Percentiles rank a stretch among this genome's conserved stretches.
phyloP scores from a whole-genome alignment of 1,140 invertebrate species.

The Teleopsis dalmanni region DNA sequence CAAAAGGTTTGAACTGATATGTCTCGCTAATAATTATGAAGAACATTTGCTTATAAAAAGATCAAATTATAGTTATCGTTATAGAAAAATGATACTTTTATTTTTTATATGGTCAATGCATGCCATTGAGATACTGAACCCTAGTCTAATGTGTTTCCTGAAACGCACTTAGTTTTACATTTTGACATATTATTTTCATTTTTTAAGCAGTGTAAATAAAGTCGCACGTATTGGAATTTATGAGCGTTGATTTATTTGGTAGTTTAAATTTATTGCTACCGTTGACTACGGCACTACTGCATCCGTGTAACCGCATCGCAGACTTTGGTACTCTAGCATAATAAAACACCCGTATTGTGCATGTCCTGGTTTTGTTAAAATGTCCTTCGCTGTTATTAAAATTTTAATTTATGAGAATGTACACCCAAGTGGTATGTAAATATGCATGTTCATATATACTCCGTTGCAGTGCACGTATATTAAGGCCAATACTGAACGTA shows the following conservation, averaged over 20 bases:
- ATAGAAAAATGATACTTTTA: no score
- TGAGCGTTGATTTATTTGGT: slow-evolving; percentile 43
- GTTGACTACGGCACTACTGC: slow-evolving; percentile 4
- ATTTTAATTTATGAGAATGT: slow-evolving; percentile 42
- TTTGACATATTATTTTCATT: no score
- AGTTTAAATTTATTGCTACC: slow-evolving; percentile 41
- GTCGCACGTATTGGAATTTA: slow-evolving; percentile 39
- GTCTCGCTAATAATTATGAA: no score
- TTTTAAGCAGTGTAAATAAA: slow-evolving; percentile 22
- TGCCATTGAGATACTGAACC: no score
- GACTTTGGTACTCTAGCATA: not conserved
- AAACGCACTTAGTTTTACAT: no score
- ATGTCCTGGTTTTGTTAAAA: slow-evolving; percentile 9
- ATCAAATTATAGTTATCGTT: no score
- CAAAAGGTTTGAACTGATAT: no score
- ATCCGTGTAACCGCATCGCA: not conserved
- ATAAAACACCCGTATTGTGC: slow-evolving; percentile 6
- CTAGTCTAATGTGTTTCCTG: no score
- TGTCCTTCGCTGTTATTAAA: slow-evolving; percentile 34
- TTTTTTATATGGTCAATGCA: no score
- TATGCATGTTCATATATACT: not conserved
- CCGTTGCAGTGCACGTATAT: not conserved
- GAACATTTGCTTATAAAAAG: no score
- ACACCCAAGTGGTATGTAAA: not conserved
- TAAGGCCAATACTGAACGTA: no score